These are phyloP conservation scores for Centroberyx gerrardi DNA, from an alignment of 2,797 vertebrate species.

Conservation along the genomic window DNA sequence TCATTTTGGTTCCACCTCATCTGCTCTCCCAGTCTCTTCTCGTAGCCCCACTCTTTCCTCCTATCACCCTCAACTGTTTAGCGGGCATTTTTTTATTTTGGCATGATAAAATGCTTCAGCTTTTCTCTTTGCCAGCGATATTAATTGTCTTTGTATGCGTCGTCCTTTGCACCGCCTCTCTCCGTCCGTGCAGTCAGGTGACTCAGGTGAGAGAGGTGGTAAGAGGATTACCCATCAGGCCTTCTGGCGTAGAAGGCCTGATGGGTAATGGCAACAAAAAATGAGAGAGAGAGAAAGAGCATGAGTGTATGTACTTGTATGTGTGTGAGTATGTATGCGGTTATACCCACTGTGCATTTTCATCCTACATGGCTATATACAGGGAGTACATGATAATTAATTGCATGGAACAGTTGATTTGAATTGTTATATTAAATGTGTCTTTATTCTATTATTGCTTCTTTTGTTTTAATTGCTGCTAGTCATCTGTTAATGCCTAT, in stretches of 20 bases:
- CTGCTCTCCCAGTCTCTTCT: not conserved
- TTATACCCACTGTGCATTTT: too few species aligned
- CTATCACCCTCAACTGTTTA: not conserved
- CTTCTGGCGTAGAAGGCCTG: slow-evolving; percentile 17
- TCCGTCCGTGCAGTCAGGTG: slow-evolving; percentile 21
- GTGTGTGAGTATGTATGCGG: too few species aligned
- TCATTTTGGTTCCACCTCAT: too few species aligned
- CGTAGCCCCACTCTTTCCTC: not conserved
- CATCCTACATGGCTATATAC: too few species aligned
- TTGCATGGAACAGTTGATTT: too few species aligned
- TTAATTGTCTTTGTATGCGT: not conserved
- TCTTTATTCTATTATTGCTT: too few species aligned
- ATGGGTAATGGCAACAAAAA: slow-evolving; percentile 7
- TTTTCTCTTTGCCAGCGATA: not conserved
- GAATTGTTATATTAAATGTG: too few species aligned
- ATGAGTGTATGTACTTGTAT: not conserved
- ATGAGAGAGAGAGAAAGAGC: not conserved
- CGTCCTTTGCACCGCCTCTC: slow-evolving; percentile 4
- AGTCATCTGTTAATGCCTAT: too few species aligned
- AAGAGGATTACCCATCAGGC: slow-evolving; percentile 42
- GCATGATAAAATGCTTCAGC: not conserved
- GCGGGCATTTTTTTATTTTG: not conserved
- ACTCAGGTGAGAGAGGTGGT: slow-evolving; percentile 42
- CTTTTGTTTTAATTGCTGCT: too few species aligned
- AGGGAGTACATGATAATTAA: too few species aligned